Evolutionary conservation across 2,888 invertebrate genomes (phyloP).

Genomic region (Doris montereyensis): DNA sequence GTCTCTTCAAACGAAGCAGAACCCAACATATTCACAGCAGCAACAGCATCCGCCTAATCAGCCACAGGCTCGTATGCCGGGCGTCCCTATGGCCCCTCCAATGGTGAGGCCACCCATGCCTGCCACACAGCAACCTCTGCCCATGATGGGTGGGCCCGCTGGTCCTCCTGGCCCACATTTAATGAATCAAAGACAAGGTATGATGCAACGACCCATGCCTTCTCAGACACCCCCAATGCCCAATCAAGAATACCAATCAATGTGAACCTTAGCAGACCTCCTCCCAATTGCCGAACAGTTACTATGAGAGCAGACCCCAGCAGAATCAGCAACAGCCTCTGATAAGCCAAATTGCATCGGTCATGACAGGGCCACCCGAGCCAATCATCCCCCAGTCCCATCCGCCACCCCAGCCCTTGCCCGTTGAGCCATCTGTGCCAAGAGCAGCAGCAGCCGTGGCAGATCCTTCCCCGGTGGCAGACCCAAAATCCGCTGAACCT

Average conservation of each 20-base stretch:
- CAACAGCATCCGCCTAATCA: slow-evolving; percentile 28
- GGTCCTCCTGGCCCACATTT: neutral
- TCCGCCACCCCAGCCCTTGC: too few species aligned
- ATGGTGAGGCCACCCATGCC: neutral
- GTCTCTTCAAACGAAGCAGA: neutral
- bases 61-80: neutral
- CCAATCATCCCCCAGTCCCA: neutral
- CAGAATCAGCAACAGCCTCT: slow-evolving; percentile 16
- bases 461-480: neutral
- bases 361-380: neutral
- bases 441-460: slow-evolving; percentile 6
- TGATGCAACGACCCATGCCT: slow-evolving; percentile 20
- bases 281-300: slow-evolving; percentile 18
- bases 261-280: slow-evolving; percentile 31
- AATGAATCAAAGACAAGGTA: neutral
- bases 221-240: slow-evolving; percentile 10
- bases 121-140: neutral
- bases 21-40: neutral
- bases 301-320: neutral
- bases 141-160: neutral
- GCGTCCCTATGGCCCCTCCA: neutral
- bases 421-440: too few species aligned
- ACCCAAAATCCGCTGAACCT: too few species aligned
- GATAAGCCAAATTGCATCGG: slow-evolving; percentile 6
- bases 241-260: neutral